Conservation (phyloP, 2,113 vertebrate species). For the Megaceryle maxima region DNA sequence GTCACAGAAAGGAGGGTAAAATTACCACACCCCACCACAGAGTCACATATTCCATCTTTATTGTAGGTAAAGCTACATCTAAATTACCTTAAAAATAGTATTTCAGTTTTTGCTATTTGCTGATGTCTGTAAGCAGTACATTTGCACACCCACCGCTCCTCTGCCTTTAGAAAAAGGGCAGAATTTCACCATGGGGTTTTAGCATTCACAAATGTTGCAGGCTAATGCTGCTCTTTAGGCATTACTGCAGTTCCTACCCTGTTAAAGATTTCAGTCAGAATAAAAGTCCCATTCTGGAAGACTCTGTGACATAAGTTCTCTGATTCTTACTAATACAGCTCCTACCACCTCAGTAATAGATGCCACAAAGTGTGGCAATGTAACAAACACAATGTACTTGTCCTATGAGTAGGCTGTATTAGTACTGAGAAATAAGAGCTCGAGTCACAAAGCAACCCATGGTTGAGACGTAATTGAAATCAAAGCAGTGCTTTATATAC, state of each 20-base stretch:
- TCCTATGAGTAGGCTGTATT: neutral
- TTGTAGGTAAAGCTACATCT: neutral
- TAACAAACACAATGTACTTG: neutral
- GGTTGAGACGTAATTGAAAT: neutral
- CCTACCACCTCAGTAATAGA: neutral
- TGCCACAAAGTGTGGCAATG: neutral
- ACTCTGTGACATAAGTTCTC: neutral
- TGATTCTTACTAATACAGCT: neutral
- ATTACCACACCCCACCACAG: rapidly evolving
- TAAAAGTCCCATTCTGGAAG: neutral
- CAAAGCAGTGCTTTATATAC: neutral
- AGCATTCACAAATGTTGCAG: neutral
- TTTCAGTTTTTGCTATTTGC: neutral
- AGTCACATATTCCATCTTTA: neutral
- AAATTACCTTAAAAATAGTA: neutral
- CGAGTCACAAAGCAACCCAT: neutral
- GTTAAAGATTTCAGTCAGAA: neutral
- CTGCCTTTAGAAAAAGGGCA: neutral
- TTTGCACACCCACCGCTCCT: neutral
- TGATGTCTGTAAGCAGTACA: neutral
- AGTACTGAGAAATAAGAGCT: neutral
- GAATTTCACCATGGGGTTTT: neutral
- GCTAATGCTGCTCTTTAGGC: neutral
- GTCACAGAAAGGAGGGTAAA: neutral
- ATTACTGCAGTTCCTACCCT: neutral